These are phyloP conservation scores for Acrobasis repandana DNA, from an alignment of 2,888 invertebrate genomes.

Conservation along the genomic window DNA sequence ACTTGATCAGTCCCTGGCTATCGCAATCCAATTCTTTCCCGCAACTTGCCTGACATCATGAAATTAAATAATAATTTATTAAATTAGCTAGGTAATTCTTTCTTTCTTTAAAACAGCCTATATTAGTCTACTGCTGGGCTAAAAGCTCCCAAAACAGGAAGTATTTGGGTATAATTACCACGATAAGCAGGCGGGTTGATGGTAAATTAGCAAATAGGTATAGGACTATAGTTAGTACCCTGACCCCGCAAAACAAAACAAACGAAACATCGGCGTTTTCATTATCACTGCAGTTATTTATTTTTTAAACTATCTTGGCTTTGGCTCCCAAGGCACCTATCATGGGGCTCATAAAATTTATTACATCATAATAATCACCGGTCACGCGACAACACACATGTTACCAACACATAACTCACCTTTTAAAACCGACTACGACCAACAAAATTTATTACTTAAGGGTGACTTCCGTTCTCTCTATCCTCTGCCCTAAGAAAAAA, in stretches of 20 bases:
- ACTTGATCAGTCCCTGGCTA: too few species aligned
- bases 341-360: constrained; percentile 70
- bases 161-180: too few species aligned
- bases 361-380: constrained; percentile 76
- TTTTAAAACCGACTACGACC: constrained; percentile 51
- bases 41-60: too few species aligned
- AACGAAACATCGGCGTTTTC: constrained; percentile 9
- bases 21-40: too few species aligned
- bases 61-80: too few species aligned
- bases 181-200: too few species aligned
- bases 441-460: constrained; percentile 72
- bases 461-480: constrained; percentile 53
- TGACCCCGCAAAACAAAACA: constrained; percentile 9
- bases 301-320: constrained; percentile 20
- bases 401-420: constrained; percentile 62
- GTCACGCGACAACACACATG: constrained; percentile 74
- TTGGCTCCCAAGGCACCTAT: constrained; percentile 52
- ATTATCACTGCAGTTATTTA: constrained; percentile 22
- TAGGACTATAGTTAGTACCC: neutral
- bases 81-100: too few species aligned
- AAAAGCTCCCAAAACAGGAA: too few species aligned
- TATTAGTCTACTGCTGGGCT: too few species aligned
- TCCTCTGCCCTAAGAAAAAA: constrained; percentile 38
- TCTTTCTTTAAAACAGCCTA: too few species aligned
- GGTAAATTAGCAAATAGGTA: too few species aligned